Base-by-base conservation (phyloP, 2,113 vertebrate species). In the Nothoprocta pentlandii region DNA sequence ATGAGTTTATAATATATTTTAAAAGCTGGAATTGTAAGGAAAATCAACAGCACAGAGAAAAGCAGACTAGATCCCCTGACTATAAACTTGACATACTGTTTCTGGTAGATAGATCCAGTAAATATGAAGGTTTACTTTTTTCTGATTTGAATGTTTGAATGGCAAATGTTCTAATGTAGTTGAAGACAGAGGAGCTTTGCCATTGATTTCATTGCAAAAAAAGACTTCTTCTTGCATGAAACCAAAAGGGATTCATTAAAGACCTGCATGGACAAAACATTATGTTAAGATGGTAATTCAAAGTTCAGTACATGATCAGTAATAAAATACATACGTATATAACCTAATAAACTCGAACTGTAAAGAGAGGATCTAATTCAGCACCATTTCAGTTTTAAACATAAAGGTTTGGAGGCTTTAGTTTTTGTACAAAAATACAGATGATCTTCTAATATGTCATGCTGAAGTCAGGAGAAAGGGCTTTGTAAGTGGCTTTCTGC, bases 401-500 rank as follows among this genome's bases (percentile, higher is more conserved):
- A 70, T 49, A 80, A 63, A 42, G 7, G 7, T 49, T 95, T 93
- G 39, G 28, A 28, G 26, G 30, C 28, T 67, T 93, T 90, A 46
- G 3, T 70, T 87, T 80, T 93, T 19, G 62, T 2, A 56, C 68
- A 83, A 23, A 85, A 73, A 47, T 49, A 22, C 53, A 73, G 26
- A 51, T 66, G 36, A 12, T 10, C 85, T 91, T 51, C 61, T 80
- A 63, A 80, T 30, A 58, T 83, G 90, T 17, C 12, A 7, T 74
- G 85, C 49, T 13, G 0, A 74, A 85, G 64, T 46, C 46, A 77
- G 46, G 36, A 83, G 14, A 64, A 54, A 85, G 90, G 67, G 20
- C 30, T 93, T 90, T 93, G 5, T 80, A 86, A 90, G 82, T 90
- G 83, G 83, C 69, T 96, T 94, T 96, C 78, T 86, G 89, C 86